phyloP scores from a whole-genome alignment of 2,797 vertebrate species.

The Vireo griseus region DNA sequence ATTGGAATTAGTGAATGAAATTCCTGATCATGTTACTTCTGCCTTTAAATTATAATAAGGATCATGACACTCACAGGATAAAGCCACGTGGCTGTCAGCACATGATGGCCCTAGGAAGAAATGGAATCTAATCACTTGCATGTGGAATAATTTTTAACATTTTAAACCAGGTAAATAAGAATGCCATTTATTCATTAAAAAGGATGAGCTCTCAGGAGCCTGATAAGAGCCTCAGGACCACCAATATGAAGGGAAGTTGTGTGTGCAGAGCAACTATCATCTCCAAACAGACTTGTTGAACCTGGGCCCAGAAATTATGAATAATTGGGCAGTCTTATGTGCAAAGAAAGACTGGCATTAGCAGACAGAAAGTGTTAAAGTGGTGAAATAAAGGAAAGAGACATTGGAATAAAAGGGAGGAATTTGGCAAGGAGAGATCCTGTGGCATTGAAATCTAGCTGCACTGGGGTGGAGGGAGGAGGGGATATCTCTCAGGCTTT shows the following conservation, averaged over 20 bases:
- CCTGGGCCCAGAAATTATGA: neutral
- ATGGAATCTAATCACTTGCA: neutral
- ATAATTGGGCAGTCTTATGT: neutral
- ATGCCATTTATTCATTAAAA: neutral
- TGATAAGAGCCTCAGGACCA: neutral
- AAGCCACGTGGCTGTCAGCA: neutral
- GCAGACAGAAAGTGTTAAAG: neutral
- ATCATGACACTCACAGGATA: neutral
- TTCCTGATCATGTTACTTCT: neutral
- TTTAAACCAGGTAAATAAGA: neutral
- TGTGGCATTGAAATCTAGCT: neutral
- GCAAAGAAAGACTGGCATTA: neutral
- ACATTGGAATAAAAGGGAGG: neutral
- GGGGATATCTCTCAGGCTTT: neutral
- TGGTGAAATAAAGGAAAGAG: neutral
- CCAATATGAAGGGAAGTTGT: neutral
- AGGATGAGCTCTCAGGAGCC: neutral
- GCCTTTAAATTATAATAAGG: neutral
- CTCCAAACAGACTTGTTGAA: neutral
- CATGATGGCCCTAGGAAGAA: neutral
- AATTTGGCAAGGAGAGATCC: neutral
- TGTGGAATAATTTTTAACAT: neutral
- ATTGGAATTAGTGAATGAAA: neutral
- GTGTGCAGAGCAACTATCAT: neutral
- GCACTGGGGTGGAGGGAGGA: accelerated